Percentiles rank a stretch among this genome's conserved stretches.
Conservation (phyloP, 1,140 invertebrate genomes). For the Micrasema minimum region DNA sequence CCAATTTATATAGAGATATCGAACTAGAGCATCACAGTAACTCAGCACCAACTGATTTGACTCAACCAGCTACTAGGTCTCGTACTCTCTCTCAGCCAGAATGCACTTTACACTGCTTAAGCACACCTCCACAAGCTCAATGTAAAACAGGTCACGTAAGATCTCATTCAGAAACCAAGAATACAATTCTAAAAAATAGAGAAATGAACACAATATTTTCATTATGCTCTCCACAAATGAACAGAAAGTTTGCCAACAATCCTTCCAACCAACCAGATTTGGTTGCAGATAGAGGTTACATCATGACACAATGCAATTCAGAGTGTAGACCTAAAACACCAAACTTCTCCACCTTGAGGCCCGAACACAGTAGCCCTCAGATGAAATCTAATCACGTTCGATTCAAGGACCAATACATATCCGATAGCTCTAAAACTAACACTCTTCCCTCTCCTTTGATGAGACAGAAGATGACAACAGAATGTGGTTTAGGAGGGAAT, state of each 20-base stretch:
- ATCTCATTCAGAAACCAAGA: slow-evolving; percentile 65
- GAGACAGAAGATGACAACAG: slow-evolving; percentile 62
- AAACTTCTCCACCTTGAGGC: slow-evolving; percentile 54
- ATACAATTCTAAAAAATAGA: slow-evolving; percentile 63
- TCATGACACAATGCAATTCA: slow-evolving; percentile 35
- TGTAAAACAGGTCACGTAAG: slow-evolving; percentile 58
- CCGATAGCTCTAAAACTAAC: slow-evolving; percentile 61
- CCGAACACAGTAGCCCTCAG: slow-evolving; percentile 58
- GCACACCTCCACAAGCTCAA: slow-evolving; percentile 30
- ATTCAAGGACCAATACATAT: slow-evolving; percentile 65
- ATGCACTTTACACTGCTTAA: slow-evolving; percentile 45
- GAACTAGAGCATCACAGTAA: slow-evolving; percentile 61
- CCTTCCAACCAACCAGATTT: slow-evolving; percentile 40
- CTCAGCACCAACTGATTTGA: slow-evolving; percentile 16
- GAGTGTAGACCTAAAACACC: slow-evolving; percentile 34
- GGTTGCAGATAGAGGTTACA: slow-evolving; percentile 38
- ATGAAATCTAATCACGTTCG: slow-evolving; percentile 62
- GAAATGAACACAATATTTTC: slow-evolving; percentile 64
- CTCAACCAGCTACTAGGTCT: slow-evolving; percentile 24
- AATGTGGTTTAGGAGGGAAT: slow-evolving; percentile 64
- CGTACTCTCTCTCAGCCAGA: slow-evolving; percentile 52
- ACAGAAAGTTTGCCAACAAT: slow-evolving; percentile 58
- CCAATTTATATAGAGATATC: slow-evolving; percentile 66
- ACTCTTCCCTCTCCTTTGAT: slow-evolving; percentile 60
- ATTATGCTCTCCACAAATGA: slow-evolving; percentile 67